phyloP scores from a whole-genome alignment of 2,888 invertebrate species.

The Mesorhabditis spiculigera region DNA sequence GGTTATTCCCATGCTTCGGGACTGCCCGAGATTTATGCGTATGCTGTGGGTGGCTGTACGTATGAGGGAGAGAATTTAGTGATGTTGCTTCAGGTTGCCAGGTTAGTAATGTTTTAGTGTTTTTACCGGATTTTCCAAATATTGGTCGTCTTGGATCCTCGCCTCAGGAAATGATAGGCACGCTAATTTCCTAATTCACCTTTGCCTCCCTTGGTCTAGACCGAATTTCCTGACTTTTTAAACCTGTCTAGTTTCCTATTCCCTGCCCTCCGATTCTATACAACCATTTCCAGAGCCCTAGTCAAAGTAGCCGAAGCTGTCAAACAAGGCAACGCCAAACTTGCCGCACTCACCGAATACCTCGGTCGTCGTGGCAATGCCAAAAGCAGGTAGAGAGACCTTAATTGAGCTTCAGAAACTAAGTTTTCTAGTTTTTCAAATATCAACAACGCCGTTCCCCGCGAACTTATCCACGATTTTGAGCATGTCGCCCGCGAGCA shows the following conservation, averaged over 20 bases:
- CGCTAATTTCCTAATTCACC: too few species aligned
- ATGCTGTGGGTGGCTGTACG: constrained; percentile 82
- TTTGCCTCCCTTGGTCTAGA: too few species aligned
- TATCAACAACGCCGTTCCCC: not conserved
- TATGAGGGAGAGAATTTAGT: constrained; percentile 97
- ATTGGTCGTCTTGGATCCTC: too few species aligned
- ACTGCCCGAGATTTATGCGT: constrained; percentile 80
- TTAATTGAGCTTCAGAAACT: too few species aligned
- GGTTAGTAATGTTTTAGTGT: constrained; percentile 38
- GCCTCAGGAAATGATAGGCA: too few species aligned
- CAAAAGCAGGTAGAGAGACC: constrained; percentile 12
- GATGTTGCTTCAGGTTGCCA: constrained; percentile 80
- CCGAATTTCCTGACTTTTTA: too few species aligned
- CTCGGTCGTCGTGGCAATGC: constrained; percentile 16
- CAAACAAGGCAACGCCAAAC: constrained; percentile 29
- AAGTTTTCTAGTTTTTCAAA: too few species aligned
- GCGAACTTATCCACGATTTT: constrained; percentile 42
- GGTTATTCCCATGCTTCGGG: constrained; percentile 74
- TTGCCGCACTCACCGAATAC: constrained; percentile 42
- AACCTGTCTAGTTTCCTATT: too few species aligned
- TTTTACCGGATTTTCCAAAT: too few species aligned
- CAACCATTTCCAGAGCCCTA: constrained; percentile 28
- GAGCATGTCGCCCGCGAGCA: constrained; percentile 50
- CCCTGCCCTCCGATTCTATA: too few species aligned
- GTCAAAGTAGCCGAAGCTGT: constrained; percentile 44